Conservation (phyloP, 2,113 vertebrate species). For the Saccopteryx bilineata region DNA sequence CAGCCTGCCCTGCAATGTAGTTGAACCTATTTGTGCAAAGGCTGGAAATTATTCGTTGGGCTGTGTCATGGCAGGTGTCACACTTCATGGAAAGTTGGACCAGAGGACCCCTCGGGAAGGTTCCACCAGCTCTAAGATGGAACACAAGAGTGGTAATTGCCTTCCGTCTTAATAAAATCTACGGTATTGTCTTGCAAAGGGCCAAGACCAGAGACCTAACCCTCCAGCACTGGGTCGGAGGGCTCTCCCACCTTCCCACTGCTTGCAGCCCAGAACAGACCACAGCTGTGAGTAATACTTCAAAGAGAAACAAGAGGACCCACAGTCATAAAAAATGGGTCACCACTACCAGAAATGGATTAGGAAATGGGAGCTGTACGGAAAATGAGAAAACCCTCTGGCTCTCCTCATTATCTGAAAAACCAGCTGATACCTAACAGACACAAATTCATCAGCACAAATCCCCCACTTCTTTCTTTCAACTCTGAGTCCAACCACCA, state of each 20-base stretch:
- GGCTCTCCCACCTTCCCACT: neutral
- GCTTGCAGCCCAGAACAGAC: neutral
- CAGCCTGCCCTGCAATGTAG: neutral
- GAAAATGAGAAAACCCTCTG: neutral
- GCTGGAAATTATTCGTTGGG: neutral
- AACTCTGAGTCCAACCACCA: neutral
- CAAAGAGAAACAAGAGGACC: neutral
- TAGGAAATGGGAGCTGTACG: neutral
- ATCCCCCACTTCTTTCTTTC: neutral
- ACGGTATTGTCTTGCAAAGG: neutral
- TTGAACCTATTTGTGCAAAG: neutral
- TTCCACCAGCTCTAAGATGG: neutral
- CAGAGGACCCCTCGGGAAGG: neutral
- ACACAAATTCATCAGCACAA: neutral
- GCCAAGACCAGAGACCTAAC: neutral
- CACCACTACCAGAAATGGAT: neutral
- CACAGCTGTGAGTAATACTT: neutral
- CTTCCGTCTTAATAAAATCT: neutral
- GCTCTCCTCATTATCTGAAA: neutral
- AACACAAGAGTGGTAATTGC: neutral
- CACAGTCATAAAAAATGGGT: constrained; percentile 3
- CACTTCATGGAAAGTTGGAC: neutral
- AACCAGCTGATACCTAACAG: neutral
- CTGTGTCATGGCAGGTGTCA: neutral
- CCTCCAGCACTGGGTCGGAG: neutral